Evolutionary conservation across 2,797 vertebrate genomes (phyloP).

Genomic region (Notolabrus celidotus): DNA sequence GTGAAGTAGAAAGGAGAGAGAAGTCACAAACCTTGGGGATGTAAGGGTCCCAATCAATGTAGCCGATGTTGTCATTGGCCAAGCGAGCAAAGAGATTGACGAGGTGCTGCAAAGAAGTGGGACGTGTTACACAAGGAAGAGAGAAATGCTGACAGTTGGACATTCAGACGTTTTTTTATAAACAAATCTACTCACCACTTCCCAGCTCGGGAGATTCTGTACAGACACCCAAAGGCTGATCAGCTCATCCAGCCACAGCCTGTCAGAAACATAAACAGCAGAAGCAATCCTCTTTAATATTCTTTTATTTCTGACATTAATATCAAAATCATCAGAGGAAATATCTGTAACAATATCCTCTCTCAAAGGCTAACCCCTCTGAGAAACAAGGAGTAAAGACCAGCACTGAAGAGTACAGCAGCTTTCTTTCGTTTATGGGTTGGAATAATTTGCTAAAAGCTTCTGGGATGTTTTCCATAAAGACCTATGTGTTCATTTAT

Average conservation of each 20-base stretch:
- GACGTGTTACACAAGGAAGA: conserved; percentile 33
- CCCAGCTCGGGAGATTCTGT: conserved; percentile 98
- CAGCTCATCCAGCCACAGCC: conserved; percentile 97
- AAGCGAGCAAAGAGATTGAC: conserved; percentile 96
- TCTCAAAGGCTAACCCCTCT: no score
- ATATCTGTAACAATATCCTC: no score
- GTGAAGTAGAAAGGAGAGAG: background rate
- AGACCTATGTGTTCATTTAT: background rate
- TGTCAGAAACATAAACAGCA: conserved; percentile 70
- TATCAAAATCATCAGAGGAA: no score
- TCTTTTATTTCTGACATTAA: background rate
- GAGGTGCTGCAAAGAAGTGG: conserved; percentile 87
- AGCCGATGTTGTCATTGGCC: conserved; percentile 98
- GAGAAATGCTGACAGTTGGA: background rate
- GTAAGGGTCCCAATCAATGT: conserved; percentile 97
- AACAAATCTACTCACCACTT: conserved; percentile 88
- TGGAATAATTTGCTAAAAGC: no score
- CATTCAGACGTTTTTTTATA: background rate
- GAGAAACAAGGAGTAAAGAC: no score
- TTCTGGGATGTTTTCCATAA: no score
- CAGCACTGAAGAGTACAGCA: no score
- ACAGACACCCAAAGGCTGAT: conserved; percentile 95
- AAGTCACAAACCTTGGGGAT: conserved; percentile 92
- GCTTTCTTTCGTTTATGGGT: no score
- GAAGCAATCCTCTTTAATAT: background rate